Percentiles rank a stretch among this genome's conserved stretches.
phyloP scores from a whole-genome alignment of 2,113 vertebrate genomes.

The Nerophis ophidion region DNA sequence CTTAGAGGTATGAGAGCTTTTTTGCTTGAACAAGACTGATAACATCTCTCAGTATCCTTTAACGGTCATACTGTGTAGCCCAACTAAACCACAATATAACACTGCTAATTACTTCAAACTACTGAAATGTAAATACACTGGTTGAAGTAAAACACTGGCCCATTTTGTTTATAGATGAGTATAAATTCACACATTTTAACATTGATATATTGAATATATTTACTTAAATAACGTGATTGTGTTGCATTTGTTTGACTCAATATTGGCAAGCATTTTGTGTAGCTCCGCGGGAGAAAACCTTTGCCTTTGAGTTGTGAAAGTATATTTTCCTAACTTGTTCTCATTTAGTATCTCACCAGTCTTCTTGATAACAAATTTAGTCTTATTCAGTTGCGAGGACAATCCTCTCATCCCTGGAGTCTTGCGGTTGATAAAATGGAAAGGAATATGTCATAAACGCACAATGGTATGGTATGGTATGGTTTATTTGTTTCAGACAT shows the following conservation, averaged over 20 bases:
- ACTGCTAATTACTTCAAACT: constrained; percentile 12
- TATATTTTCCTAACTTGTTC: constrained; percentile 23
- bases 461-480: constrained; percentile 3
- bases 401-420: constrained; percentile 43
- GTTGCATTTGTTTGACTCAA: constrained; percentile 20
- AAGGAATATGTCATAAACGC: constrained; percentile 21
- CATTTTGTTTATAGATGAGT: constrained; percentile 19
- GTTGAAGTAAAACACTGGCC: constrained; percentile 22
- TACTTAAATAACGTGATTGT: constrained; percentile 18
- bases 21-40: background rate
- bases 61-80: background rate
- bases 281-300: constrained; percentile 1
- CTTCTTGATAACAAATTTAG: constrained; percentile 11
- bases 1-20: background rate
- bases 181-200: constrained; percentile 25
- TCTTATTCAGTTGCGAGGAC: constrained; percentile 41
- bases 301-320: constrained; percentile 1
- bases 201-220: constrained; percentile 19
- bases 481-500: no score
- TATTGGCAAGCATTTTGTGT: constrained; percentile 3
- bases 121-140: constrained; percentile 37
- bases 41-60: background rate
- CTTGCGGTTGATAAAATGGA: constrained; percentile 10
- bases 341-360: background rate
- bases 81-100: constrained; percentile 14